These are phyloP conservation scores for Melanocharis versteri DNA, from an alignment of 2,113 vertebrate species.

Conservation along the genomic window DNA sequence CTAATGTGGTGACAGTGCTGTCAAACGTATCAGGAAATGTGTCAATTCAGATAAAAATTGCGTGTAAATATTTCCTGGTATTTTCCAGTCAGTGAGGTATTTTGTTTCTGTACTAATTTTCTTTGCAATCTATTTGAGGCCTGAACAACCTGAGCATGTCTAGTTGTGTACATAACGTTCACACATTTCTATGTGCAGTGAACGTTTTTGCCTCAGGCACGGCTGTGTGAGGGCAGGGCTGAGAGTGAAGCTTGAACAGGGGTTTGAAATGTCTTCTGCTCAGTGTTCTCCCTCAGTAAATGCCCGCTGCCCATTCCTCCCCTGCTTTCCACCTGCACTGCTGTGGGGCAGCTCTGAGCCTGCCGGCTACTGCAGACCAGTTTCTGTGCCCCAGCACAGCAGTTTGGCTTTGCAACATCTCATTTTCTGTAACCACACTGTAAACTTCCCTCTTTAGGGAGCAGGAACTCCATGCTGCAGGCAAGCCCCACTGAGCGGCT, in stretches of 20 bases:
- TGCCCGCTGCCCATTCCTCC: background rate
- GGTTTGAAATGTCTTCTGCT: background rate
- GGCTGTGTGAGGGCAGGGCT: background rate
- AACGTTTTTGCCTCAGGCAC: background rate
- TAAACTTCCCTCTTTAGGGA: background rate
- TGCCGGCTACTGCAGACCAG: background rate
- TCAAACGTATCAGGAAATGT: background rate
- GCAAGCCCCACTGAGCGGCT: background rate
- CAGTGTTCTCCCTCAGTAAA: background rate
- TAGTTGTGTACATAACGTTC: background rate
- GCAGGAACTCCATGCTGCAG: background rate
- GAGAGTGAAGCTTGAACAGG: background rate
- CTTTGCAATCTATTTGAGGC: background rate
- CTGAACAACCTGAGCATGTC: background rate
- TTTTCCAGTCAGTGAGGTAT: background rate
- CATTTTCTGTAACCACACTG: accelerated
- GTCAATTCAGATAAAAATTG: background rate
- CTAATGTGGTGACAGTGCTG: background rate
- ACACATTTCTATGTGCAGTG: background rate
- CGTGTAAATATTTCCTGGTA: background rate
- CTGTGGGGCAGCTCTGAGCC: accelerated
- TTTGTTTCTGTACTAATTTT: background rate
- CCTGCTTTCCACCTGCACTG: background rate
- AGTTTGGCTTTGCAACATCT: background rate
- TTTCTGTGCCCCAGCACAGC: background rate